Evolutionary conservation across 2,797 vertebrate genomes (phyloP), one percentile per base, ranked within the genome.

Genomic region (Chelidonichthys spinosus): DNA sequence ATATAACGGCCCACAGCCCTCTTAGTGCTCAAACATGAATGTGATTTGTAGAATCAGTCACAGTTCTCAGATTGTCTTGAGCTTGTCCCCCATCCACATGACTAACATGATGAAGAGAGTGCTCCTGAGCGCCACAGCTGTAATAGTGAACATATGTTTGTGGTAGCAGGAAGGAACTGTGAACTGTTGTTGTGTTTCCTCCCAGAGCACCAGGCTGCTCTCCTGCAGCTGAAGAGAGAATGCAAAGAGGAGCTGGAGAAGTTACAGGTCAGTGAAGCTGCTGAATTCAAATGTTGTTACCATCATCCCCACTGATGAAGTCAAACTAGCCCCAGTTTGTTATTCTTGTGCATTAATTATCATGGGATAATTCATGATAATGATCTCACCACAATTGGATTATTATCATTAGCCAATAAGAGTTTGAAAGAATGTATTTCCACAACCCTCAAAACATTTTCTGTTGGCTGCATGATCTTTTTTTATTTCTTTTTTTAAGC

Each of bases 131-230:
- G 46, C 4, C 25, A 13, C 18, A 59, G 53, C 47, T 74, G 74
- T 61, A 54, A 77, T 44, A 25, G 53, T n/a, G 17, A 74, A 49
- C 66, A 69, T 67, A 18, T 75, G 61, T 42, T 33, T 72, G 46
- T 52, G 63, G 59, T 53, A 15, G 25, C 8, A 0, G 18, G 18
- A 62, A 50, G 5, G n/a, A 69, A 39, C 32, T 75, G 36, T 66
- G 32, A 74, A 56, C 49, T n/a, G 8, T 42, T 62, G 10, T 54
- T 15, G 14, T 76, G 43, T 82, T 65, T 83, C 50, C 55, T 87
- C 89, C 92, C 94, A 99, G 98, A 98, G 88, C 98, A 98, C 82
- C 97, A 99, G 88, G 96, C 97, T 71, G 96, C 94, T 72, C 96
- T 99, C 82, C 92, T 99, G 79, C 96, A 99, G 76, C 95, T 98